Base-by-base conservation (phyloP, 2,888 invertebrate species). In the Coleophora flavipennella region DNA sequence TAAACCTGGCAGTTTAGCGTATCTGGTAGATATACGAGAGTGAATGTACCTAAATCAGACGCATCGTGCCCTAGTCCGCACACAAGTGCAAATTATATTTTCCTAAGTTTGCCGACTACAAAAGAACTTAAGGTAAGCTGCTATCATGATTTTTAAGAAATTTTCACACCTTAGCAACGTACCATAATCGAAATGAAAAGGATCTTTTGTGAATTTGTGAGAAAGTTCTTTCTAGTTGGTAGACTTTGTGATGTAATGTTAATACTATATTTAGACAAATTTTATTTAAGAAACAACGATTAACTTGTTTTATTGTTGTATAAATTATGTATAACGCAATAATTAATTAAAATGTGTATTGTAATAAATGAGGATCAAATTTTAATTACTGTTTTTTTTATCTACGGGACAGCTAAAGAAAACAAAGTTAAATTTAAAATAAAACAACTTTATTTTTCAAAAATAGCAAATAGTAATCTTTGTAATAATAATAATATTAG, bases 341-440 rank as follows among this genome's bases (percentile, higher is more conserved):
- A 58, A 67, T 72, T 63, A 67, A 71, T 71, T 73, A 76, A 71
- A 59, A 71, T 68, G 67, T 76, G 67, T 74, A 77, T 63, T 73
- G 64, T 70, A 79, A 71, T 74, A 73, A 74, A 74, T 59, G 63
- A 69, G 69, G 69, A 78, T 69, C 71, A 77, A 75, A 72, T 68
- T 74, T 65, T 67, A 52, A 48, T 26, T 40, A 37, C 48, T 65
- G 62, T 73, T 63, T 66, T 39, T n/a, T 38, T 35, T 34, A 20
- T 20, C 6, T 6, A 20, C 20, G 6, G n/a, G n/a, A 20, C 20
- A 4, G 20, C 3, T 20, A 20, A 20, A 6, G 6, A 20, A 20
- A 20, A 20, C 3, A 20, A 20, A 20, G 6, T 4, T 9, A 11
- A 14, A 35, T 38, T 41, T 62, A 59, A 68, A 71, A 62, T 50